These are phyloP conservation scores for Tachysurus vachellii DNA, from an alignment of 2,113 vertebrate genomes.

Conservation along the genomic window DNA sequence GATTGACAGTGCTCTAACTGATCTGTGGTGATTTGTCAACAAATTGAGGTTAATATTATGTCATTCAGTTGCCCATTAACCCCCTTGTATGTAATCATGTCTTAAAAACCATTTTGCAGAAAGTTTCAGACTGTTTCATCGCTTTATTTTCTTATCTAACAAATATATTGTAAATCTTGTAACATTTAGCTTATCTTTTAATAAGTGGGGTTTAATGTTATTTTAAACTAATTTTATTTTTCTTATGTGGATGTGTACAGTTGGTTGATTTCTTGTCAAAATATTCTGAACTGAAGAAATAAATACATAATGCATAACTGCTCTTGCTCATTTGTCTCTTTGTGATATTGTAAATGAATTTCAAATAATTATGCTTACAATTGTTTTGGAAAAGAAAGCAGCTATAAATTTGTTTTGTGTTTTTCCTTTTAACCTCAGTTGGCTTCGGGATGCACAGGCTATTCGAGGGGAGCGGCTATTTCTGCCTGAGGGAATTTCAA, in stretches of 20 bases:
- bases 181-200: slow-evolving; percentile 63
- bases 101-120: slow-evolving; percentile 49
- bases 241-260: slow-evolving; percentile 62
- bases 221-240: slow-evolving; percentile 68
- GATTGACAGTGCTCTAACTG: background rate
- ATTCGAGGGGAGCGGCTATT: background rate
- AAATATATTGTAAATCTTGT: slow-evolving; percentile 68
- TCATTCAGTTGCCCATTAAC: background rate
- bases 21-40: background rate
- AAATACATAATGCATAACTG: slow-evolving; percentile 48
- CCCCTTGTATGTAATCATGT: slow-evolving; percentile 15
- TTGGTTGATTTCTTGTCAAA: slow-evolving; percentile 64
- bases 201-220: slow-evolving; percentile 59
- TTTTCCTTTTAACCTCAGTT: background rate
- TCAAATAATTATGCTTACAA: background rate
- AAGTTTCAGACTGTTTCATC: slow-evolving; percentile 55
- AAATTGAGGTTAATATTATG: background rate
- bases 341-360: background rate
- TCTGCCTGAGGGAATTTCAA: background rate
- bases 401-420: background rate
- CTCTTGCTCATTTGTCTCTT: background rate
- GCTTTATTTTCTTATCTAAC: slow-evolving; percentile 60
- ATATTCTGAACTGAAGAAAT: slow-evolving; percentile 58
- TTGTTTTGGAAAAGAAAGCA: background rate
- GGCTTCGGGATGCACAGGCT: background rate